Conservation (phyloP, 2,888 invertebrate species). For the Erebia ligea region DNA sequence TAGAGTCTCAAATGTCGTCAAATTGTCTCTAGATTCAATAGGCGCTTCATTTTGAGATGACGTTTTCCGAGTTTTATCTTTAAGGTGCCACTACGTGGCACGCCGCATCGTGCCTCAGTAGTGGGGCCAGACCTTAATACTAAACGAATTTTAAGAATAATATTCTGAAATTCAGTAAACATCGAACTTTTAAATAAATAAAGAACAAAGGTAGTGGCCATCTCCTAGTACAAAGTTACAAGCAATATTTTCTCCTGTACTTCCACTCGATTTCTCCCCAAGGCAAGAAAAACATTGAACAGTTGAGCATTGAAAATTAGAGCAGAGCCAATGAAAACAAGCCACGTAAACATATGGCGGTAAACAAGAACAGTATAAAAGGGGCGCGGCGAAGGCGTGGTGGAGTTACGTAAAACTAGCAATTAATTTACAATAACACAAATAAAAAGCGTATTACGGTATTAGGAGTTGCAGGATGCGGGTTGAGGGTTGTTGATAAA, state of each 20-base stretch:
- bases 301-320: slow-evolving; percentile 38
- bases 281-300: slow-evolving; percentile 23
- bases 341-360: slow-evolving; percentile 33
- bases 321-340: slow-evolving; percentile 38
- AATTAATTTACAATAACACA: slow-evolving; percentile 37
- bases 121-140: background rate
- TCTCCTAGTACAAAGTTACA: background rate
- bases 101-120: too few species aligned
- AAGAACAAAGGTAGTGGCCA: background rate
- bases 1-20: too few species aligned
- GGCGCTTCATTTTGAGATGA: too few species aligned
- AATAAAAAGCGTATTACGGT: slow-evolving; percentile 28
- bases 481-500: background rate
- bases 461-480: background rate
- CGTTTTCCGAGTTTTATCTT: too few species aligned
- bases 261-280: slow-evolving; percentile 3
- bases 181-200: background rate
- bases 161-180: background rate
- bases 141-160: background rate
- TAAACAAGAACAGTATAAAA: slow-evolving; percentile 30
- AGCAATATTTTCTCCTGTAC: slow-evolving; percentile 7
- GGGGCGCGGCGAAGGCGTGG: slow-evolving; percentile 36
- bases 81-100: too few species aligned
- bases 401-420: slow-evolving; percentile 33
- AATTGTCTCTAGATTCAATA: too few species aligned